Conservation (phyloP, 2,888 invertebrate species). For the Muschampia plurimacula region DNA sequence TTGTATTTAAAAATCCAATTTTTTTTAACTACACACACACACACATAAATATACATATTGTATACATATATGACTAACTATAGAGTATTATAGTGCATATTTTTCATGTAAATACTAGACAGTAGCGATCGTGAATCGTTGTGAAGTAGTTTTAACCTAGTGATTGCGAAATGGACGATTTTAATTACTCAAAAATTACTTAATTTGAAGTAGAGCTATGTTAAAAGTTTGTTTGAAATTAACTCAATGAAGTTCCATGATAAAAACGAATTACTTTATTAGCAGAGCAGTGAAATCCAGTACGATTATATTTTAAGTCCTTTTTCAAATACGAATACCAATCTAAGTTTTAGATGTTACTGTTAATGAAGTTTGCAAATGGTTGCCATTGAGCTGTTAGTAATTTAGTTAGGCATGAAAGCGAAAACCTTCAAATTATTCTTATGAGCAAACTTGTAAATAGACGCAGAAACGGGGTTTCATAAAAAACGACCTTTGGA, state of each 20-base stretch:
- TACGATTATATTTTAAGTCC: neutral
- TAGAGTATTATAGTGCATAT: too few species aligned
- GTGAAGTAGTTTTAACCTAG: too few species aligned
- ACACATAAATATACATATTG: too few species aligned
- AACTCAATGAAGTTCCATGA: neutral
- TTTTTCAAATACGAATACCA: slow-evolving; percentile 20
- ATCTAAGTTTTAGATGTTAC: slow-evolving; percentile 29
- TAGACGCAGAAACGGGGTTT: slow-evolving; percentile 17
- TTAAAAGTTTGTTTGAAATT: neutral
- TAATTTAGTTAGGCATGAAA: slow-evolving; percentile 29
- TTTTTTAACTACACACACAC: too few species aligned
- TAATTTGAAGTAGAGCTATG: too few species aligned
- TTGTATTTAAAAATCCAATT: too few species aligned
- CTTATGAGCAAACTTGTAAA: slow-evolving; percentile 37
- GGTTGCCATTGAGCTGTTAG: slow-evolving; percentile 1
- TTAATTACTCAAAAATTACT: too few species aligned
- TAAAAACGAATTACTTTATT: slow-evolving; percentile 3
- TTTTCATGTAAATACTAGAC: too few species aligned
- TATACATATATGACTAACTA: too few species aligned
- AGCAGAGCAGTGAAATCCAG: neutral
- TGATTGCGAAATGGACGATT: too few species aligned
- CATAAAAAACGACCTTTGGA: slow-evolving; percentile 29
- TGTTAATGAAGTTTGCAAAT: slow-evolving; percentile 26
- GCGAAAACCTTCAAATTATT: slow-evolving; percentile 36
- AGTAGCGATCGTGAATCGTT: too few species aligned